Base-by-base conservation (phyloP, 2,113 vertebrate species). In the Oncorhynchus nerka region DNA sequence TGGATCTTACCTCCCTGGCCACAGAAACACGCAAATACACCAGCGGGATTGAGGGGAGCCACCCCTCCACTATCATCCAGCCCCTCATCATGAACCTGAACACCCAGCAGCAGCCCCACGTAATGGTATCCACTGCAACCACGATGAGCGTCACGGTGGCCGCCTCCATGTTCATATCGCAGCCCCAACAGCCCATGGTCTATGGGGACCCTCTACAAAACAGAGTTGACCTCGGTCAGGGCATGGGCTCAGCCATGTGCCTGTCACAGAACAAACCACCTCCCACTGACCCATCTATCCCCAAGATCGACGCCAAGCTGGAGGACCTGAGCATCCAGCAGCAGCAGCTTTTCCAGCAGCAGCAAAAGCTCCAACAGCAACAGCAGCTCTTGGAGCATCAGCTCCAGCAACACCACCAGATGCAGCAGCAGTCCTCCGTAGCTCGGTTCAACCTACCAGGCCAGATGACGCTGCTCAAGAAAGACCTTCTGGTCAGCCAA, bases 11-110 rank as follows among this genome's bases (percentile, higher is more conserved):
- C 0, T 98, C 97, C 16, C 89, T 99, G 73, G 96, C 97, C 2
- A 93, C 94, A 0, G 98, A 99, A 83, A 95, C 95, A 9, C 94
- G 96, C 69, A 96, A 94, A 89, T 99, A 97, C 9, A 95, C 96
- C 74, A 90, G 96, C 75, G 94, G 94, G 15, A 75, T 94, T 87
- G 98, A 98, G 74, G 93, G 94, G 30, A 90, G 93, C 76, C 93
- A 96, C 66, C 96, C 98, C 82, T 96, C 96, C 8, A 98, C 96
- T 0, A 92, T 96, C 48, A 93, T 99, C 73, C 96, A 99, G 82
- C 98, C 98, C 24, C 83, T 98, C 62, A 98, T 98, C 80, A 98
- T 99, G 91, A 99, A 99, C 79, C 90, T 99, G 49, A 97, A 98
- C 1, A 93, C 95, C 69, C 98, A 99, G 88, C 97, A 99, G 84